Percentiles rank a stretch among this genome's conserved stretches.
Evolutionary conservation across 2,888 invertebrate species (phyloP).

Genomic region (Lagria hirta): DNA sequence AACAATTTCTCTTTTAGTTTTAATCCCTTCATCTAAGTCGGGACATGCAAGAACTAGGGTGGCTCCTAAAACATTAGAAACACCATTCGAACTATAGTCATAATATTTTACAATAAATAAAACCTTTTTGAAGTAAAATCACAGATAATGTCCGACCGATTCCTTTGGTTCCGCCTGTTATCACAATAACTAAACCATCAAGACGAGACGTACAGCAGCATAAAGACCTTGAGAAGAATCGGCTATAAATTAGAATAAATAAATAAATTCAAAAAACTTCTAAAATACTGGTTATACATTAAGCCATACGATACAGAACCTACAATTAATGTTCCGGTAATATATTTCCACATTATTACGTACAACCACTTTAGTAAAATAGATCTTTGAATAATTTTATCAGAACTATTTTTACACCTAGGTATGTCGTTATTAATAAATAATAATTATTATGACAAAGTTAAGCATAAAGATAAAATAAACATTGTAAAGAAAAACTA

Average conservation of each 20-base stretch:
- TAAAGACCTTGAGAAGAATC: conserved; percentile 50
- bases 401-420: too few species aligned
- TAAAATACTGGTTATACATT: conserved; percentile 37
- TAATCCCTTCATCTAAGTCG: conserved; percentile 53
- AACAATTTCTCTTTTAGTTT: conserved; percentile 53
- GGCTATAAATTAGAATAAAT: conserved; percentile 34
- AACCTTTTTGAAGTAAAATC: conserved; percentile 57
- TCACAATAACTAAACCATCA: conserved; percentile 56
- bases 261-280: conserved; percentile 12
- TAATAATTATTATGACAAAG: too few species aligned
- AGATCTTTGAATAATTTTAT: too few species aligned
- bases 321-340: conserved; percentile 43
- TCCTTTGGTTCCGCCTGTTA: conserved; percentile 63
- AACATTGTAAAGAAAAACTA: too few species aligned
- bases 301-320: conserved; percentile 47
- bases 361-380: too few species aligned
- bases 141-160: conserved; percentile 60
- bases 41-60: conserved; percentile 60
- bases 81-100: background rate
- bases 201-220: conserved; percentile 47
- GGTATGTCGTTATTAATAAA: too few species aligned
- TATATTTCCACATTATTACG: conserved; percentile 47
- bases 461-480: too few species aligned
- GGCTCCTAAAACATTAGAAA: conserved; percentile 49
- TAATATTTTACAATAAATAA: too few species aligned